Evolutionary conservation across 2,113 vertebrate genomes (phyloP), one percentile per base, ranked within the genome.

Genomic region (Microtus pennsylvanicus): DNA sequence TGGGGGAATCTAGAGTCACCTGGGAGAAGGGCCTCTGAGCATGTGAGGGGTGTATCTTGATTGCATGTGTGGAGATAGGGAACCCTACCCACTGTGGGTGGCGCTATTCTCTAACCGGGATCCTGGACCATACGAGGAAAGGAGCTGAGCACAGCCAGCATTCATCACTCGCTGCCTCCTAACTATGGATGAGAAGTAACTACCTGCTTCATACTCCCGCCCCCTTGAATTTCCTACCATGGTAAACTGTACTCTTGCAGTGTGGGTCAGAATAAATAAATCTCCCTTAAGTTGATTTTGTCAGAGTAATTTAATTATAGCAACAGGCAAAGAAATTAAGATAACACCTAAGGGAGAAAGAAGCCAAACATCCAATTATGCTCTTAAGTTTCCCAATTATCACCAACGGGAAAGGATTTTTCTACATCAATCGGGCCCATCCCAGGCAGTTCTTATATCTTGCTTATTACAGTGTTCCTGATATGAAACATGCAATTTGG

Each of bases 401-500:
- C n/a, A 13, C 47, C 21, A 2, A 86, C 4, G 58, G 28, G 6
- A 38, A 22, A 24, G 28, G 9, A 16, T 77, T 80, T 30, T 17
- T 30, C 63, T 74, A 14, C 65, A 22, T 26, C 28, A 1, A 2
- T 6, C 13, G 30, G 13, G 63, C 50, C 75, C 10, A 7, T 1
- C 0, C 3, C 8, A 9, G 28, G 4, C 7, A 77, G 35, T 5
- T 67, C 6, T 28, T 3, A 3, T 5, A 1, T 6, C 63, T 58
- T 45, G 38, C 11, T 47, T 69, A 38, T 42, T 2, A 7, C 0
- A 5, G 50, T 47, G 8, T 78, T 35, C 50, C n/a, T 38, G 52
- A 72, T 35, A 17, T 35, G n/a, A 50, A 50, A 21, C 55, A 24
- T 33, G 6, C 28, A 13, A 7, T 21, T 63, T 35, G 9, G 35